Percentiles rank a stretch among this genome's conserved stretches.
Conservation (phyloP, 2,888 invertebrate species). For the Cepaea hortensis region DNA sequence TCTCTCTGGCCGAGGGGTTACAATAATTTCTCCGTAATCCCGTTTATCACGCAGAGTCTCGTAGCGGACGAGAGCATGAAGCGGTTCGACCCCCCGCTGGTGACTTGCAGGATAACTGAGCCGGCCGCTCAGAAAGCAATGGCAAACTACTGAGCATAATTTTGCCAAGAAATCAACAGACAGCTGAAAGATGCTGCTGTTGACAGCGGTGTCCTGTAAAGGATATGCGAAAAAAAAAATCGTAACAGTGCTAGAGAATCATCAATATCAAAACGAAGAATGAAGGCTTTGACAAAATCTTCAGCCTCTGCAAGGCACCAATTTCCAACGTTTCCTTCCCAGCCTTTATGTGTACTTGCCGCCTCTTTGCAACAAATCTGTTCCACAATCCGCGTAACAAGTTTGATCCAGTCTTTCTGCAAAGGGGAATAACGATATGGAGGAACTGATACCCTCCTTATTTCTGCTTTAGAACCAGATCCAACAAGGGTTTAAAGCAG, state of each 20-base stretch:
- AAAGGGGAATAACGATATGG: conserved; percentile 94
- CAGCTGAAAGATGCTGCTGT: no score
- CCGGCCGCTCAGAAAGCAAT: no score
- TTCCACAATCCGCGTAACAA: conserved; percentile 96
- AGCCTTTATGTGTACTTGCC: conserved; percentile 90
- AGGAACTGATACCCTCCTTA: conserved; percentile 85
- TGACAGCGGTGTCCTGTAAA: no score
- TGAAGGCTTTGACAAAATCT: conserved; percentile 97
- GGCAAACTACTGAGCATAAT: no score
- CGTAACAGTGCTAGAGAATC: conserved; percentile 90
- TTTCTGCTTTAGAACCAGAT: conserved; percentile 66
- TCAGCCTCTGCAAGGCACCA: conserved; percentile 94
- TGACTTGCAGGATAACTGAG: no score
- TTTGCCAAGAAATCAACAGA: no score
- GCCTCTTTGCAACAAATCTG: conserved; percentile 95
- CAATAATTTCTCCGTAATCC: no score
- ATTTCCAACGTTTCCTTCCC: conserved; percentile 87
- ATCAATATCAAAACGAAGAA: conserved; percentile 96
- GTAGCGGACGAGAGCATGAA: no score
- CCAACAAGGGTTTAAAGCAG: neutral
- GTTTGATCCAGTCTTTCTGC: conserved; percentile 97
- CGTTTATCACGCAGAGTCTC: no score
- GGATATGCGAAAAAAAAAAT: conserved; percentile 89
- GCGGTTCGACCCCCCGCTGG: no score
- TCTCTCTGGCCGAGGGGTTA: no score